Conservation (phyloP, 2,797 vertebrate species). For the Oreortyx pictus region DNA sequence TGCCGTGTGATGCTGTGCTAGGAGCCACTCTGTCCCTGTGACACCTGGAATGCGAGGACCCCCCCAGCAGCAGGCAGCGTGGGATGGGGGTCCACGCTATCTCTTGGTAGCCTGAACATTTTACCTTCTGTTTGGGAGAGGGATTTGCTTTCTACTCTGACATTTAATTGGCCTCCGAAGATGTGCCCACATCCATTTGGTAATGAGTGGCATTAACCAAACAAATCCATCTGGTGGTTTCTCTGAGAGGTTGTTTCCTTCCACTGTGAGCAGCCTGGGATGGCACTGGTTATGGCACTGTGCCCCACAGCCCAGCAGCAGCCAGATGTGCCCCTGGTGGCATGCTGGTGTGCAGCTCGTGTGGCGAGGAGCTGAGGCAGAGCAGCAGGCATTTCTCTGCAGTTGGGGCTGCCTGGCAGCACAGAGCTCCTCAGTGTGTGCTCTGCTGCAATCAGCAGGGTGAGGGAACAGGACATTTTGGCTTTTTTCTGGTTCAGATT, state of each 20-base stretch:
- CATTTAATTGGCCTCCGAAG: slow-evolving; percentile 13
- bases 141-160: neutral
- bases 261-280: neutral
- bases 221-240: neutral
- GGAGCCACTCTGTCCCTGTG: neutral
- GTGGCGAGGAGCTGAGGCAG: neutral
- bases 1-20: neutral
- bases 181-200: neutral
- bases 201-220: neutral
- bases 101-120: neutral
- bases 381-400: neutral
- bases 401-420: neutral
- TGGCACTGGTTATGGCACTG: neutral
- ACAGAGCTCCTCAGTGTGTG: rapidly evolving
- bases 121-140: neutral
- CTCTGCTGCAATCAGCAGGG: neutral
- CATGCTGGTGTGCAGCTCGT: neutral
- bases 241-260: neutral
- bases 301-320: neutral
- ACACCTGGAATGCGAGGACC: rapidly evolving
- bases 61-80: rapidly evolving
- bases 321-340: neutral
- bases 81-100: too few species aligned
- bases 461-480: neutral
- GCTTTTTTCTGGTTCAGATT: neutral